Conservation (phyloP, 2,797 vertebrate genomes). For the Percopsis omiscomaycus region DNA sequence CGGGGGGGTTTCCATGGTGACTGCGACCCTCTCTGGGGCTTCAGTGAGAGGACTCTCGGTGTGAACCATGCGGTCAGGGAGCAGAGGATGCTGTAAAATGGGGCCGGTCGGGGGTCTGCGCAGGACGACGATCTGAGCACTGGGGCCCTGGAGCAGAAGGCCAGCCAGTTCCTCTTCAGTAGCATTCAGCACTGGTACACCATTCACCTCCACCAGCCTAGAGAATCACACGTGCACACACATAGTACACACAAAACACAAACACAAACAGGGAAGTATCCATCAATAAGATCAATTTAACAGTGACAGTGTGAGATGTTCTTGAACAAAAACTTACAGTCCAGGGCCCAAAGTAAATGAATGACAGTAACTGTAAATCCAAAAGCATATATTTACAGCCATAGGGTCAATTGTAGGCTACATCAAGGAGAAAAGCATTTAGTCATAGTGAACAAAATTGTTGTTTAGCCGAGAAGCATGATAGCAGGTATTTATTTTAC, state of each 20-base stretch:
- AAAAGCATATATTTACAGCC: no score
- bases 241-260: neutral
- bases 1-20: conserved; percentile 48
- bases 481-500: conserved; percentile 1
- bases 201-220: conserved; percentile 77
- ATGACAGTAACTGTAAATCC: no score
- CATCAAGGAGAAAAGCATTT: no score
- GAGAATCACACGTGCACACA: neutral
- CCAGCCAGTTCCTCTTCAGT: conserved; percentile 62
- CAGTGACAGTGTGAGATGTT: neutral
- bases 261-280: neutral
- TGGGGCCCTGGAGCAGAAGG: conserved; percentile 61
- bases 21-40: conserved; percentile 32
- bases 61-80: conserved; percentile 25
- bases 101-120: conserved; percentile 50
- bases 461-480: neutral
- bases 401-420: no score
- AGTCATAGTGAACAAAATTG: neutral
- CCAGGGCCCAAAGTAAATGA: no score
- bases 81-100: conserved; percentile 27
- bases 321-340: neutral
- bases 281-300: neutral
- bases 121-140: conserved; percentile 68
- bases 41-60: conserved; percentile 30
- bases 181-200: conserved; percentile 64